Evolutionary conservation across 1,140 invertebrate species (phyloP).

Genomic region (Eriosoma lanigerum): DNA sequence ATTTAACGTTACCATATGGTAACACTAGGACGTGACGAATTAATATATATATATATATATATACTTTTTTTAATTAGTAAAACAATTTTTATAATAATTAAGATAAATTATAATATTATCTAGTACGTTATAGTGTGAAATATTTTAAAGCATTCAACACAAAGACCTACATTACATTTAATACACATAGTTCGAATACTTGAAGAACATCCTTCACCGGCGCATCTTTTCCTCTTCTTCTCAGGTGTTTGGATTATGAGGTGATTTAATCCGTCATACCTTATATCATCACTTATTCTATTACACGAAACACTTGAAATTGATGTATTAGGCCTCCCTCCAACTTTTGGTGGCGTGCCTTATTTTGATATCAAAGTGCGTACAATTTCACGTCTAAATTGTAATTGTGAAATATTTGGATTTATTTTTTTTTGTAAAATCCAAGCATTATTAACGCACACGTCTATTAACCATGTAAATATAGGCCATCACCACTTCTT

Average conservation of each 20-base stretch:
- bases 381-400: not conserved
- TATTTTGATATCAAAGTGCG: not conserved
- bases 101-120: not conserved
- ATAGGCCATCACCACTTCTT: not conserved
- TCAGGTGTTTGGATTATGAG: not conserved
- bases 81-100: not conserved
- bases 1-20: constrained; percentile 2
- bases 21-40: not conserved
- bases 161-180: not conserved
- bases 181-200: not conserved
- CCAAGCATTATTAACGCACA: not conserved
- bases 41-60: not conserved
- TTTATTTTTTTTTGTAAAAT: not conserved
- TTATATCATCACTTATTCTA: constrained; percentile 2
- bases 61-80: not conserved
- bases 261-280: not conserved
- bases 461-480: constrained; percentile 4
- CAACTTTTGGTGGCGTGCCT: not conserved
- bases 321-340: not conserved
- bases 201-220: not conserved
- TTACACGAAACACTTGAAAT: not conserved
- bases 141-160: constrained; percentile 11
- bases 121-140: constrained; percentile 7
- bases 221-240: not conserved
- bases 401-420: not conserved